These are phyloP conservation scores for Aspiorhynchus laticeps DNA, from an alignment of 2,113 vertebrate species.

Conservation along the genomic window DNA sequence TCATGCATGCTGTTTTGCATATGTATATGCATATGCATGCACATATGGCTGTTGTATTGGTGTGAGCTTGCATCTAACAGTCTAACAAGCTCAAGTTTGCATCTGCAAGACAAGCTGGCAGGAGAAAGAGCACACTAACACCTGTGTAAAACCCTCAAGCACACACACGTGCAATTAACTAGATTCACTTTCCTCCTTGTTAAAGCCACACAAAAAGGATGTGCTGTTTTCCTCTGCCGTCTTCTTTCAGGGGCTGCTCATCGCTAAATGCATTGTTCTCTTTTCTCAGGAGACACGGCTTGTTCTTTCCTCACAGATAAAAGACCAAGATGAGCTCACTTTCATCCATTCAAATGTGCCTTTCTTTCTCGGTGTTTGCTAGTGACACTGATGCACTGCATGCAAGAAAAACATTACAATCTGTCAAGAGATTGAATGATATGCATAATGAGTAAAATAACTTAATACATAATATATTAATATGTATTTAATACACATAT, in stretches of 20 bases:
- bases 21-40: constrained; percentile 7
- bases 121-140: not conserved
- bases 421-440: constrained; percentile 5
- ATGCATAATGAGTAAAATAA: not conserved
- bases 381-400: not conserved
- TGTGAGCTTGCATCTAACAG: not conserved
- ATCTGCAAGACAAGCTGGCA: not conserved
- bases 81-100: not conserved
- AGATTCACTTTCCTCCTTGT: not conserved
- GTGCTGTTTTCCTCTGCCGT: not conserved
- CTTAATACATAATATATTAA: not conserved
- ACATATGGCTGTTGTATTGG: not conserved
- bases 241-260: constrained; percentile 23
- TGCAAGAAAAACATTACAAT: not conserved
- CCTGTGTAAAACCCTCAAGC: not conserved
- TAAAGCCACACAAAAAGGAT: not conserved
- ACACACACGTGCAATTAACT: constrained; percentile 28
- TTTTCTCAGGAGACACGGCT: not conserved
- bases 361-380: constrained; percentile 2
- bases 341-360: constrained; percentile 29
- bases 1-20: not conserved
- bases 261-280: constrained; percentile 27
- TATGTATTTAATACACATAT: too few relatives aligned
- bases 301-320: not conserved
- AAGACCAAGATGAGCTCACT: constrained; percentile 24